phyloP scores from a whole-genome alignment of 1,140 invertebrate genomes.

The Heliconius himera region DNA sequence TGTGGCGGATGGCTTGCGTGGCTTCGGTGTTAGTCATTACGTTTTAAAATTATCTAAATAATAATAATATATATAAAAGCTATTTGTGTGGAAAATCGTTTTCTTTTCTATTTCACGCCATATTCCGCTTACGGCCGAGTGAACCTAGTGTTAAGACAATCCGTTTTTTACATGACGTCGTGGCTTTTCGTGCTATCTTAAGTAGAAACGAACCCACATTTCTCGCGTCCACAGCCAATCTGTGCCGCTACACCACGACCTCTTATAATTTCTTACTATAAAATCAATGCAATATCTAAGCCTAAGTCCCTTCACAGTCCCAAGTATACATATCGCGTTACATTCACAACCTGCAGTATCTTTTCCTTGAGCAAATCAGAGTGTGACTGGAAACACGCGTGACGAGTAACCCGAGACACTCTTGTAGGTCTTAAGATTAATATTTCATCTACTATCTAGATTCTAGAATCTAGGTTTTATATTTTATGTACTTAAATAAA shows the following conservation, averaged over 20 bases:
- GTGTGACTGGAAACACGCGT: slow-evolving; percentile 24
- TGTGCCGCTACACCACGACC: no score
- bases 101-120: no score
- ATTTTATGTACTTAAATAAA: no score
- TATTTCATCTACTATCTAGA: background rate
- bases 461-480: background rate
- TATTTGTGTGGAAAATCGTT: background rate
- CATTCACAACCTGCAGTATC: slow-evolving; percentile 18
- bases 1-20: slow-evolving; percentile 37
- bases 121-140: no score
- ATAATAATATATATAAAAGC: background rate
- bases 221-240: no score
- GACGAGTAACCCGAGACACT: slow-evolving; percentile 16
- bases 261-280: background rate
- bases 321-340: slow-evolving; percentile 2
- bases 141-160: no score
- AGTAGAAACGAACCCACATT: no score
- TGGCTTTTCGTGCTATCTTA: no score
- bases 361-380: slow-evolving; percentile 28
- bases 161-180: no score
- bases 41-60: background rate
- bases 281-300: background rate
- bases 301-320: background rate
- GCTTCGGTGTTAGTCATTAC: slow-evolving; percentile 45
- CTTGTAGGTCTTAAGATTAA: background rate